These are phyloP conservation scores for Pristionchus fissidentatus DNA, from an alignment of 2,888 invertebrate species.

Conservation along the genomic window DNA sequence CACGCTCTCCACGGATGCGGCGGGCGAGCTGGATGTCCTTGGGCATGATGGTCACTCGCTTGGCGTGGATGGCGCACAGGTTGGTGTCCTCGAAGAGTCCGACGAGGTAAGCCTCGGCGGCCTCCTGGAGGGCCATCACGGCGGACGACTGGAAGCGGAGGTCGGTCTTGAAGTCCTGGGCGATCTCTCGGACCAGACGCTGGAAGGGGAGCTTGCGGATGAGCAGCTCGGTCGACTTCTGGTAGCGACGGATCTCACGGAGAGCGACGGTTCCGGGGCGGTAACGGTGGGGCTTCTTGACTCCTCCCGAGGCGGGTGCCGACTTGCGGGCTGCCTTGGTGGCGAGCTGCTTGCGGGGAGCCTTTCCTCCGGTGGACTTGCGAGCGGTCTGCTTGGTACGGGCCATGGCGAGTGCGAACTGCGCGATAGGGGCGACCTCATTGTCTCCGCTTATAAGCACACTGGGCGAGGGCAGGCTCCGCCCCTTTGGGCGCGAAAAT, in stretches of 20 bases:
- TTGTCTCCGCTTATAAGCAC: too few species aligned
- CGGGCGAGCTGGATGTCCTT: conserved; percentile 76
- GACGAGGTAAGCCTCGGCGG: conserved; percentile 87
- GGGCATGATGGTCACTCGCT: conserved; percentile 97
- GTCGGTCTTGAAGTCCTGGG: conserved; percentile 69
- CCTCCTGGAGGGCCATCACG: conserved; percentile 60
- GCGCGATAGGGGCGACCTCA: too few species aligned
- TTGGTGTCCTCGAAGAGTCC: conserved; percentile 97
- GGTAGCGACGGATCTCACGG: conserved; percentile 96
- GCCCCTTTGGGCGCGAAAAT: too few species aligned
- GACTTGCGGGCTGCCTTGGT: conserved; percentile 95
- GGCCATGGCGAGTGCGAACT: conserved; percentile 85
- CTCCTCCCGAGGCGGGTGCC: conserved; percentile 89
- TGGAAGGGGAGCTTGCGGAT: conserved; percentile 55
- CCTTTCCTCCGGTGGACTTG: conserved; percentile 97
- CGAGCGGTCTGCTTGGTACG: conserved; percentile 98
- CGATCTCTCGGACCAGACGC: conserved; percentile 66
- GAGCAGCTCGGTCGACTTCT: conserved; percentile 88
- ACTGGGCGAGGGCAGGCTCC: too few species aligned
- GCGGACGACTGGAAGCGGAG: conserved; percentile 67
- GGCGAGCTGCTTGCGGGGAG: conserved; percentile 92
- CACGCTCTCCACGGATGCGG: conserved; percentile 81
- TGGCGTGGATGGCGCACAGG: conserved; percentile 96
- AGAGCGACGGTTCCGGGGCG: conserved; percentile 94
- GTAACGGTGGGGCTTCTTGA: conserved; percentile 94